Base-by-base conservation (phyloP, 2,797 vertebrate species). In the Anguilla obscura region DNA sequence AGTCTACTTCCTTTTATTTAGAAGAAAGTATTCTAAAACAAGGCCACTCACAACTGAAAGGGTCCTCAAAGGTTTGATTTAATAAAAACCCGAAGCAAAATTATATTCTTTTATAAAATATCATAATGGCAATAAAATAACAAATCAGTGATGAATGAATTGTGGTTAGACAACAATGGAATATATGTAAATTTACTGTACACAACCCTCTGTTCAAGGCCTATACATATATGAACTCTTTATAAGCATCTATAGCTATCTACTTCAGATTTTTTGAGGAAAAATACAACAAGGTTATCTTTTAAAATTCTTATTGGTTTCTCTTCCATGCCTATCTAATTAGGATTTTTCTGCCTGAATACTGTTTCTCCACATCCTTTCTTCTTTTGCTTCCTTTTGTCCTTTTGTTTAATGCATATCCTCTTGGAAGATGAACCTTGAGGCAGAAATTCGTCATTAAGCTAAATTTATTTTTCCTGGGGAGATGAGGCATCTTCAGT, bases 1-100 rank as follows among this genome's bases (percentile, higher is more conserved):
- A 45, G 40, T 45, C 76, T 80, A 21, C 36, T 48, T 48, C 76
- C 18, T 82, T n/a, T 48, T 50, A 21, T 82, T 48, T 82, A 50
- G n/a, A n/a, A 82, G 40, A 50, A 24, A 82, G 5, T 21, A 27
- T 50, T 82, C 45, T 2, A 12, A 82, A 48, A 82, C 79, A 82
- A 48, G 79, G 79, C 6, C 79, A 82, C 45, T n/a, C 45, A 50
- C 79, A 48, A 45, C 40, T 82, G 79, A 82, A 82, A 82, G 79
- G 45, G 76, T 80, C 36, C 40, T 80, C 21, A 8, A 0, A 10
- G 36, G 79, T 82, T 82, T 50, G 21, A 82, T 82, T 48, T n/a
- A 50, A 50, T n/a, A 24, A 50, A 50, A 82, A 82, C 79, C 18
- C 24, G 18, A 82, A n/a, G 21, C 8, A 50, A 48, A 82, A 82